Conservation (phyloP, 2,113 vertebrate genomes). For the Passer domesticus region DNA sequence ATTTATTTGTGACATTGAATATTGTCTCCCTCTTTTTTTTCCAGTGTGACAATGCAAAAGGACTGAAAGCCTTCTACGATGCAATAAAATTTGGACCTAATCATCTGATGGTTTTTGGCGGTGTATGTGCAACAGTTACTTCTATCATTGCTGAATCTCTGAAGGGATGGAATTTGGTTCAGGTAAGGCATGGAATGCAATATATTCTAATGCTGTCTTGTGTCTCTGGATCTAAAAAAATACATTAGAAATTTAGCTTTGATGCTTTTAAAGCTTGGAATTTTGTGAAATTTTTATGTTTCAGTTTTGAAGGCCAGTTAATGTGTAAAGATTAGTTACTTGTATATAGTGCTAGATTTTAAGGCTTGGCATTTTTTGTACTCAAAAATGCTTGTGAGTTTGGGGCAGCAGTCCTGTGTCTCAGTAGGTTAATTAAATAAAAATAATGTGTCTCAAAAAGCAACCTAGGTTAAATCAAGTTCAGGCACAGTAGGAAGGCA, state of each 20-base stretch:
- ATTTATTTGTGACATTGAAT: background rate
- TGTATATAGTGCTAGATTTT: background rate
- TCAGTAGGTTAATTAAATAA: background rate
- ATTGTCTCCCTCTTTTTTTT: background rate
- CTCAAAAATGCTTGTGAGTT: background rate
- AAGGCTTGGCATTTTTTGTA: background rate
- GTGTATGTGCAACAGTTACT: conserved; percentile 95
- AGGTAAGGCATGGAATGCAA: conserved; percentile 80
- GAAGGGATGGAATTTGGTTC: conserved; percentile 97
- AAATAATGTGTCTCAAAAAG: background rate
- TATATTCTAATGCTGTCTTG: background rate
- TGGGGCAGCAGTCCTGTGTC: background rate
- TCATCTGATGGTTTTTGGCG: conserved; percentile 98
- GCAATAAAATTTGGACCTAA: conserved; percentile 98
- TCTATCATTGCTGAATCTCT: conserved; percentile 98
- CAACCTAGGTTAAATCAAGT: background rate
- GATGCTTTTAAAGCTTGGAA: background rate
- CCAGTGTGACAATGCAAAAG: conserved; percentile 98
- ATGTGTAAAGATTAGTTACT: background rate
- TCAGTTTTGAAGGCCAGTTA: background rate
- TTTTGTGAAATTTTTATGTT: background rate
- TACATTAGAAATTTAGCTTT: background rate
- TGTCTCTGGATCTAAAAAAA: background rate
- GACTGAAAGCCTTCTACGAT: conserved; percentile 97
- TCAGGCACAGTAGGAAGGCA: background rate